These are phyloP conservation scores for Cossypha heuglini DNA, from an alignment of 2,797 vertebrate species.

Conservation along the genomic window DNA sequence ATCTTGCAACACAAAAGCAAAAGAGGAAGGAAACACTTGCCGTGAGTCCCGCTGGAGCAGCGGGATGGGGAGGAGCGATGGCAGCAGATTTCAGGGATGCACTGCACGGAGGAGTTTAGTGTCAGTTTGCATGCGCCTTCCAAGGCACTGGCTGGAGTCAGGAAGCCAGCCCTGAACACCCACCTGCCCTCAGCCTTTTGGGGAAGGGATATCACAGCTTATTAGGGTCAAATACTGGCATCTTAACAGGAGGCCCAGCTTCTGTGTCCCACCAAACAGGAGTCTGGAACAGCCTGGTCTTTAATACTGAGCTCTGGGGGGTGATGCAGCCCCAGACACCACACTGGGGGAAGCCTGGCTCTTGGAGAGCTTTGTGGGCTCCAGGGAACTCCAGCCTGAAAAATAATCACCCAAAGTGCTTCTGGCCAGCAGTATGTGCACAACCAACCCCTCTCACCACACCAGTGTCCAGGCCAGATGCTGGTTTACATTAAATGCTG, in stretches of 20 bases:
- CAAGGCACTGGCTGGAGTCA: neutral
- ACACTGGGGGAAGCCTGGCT: fast-evolving
- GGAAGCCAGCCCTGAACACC: conserved; percentile 38
- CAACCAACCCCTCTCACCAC: neutral
- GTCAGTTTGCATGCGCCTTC: neutral
- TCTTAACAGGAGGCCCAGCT: neutral
- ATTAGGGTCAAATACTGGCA: conserved; percentile 37
- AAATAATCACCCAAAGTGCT: neutral
- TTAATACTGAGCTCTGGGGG: neutral
- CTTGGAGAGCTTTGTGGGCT: neutral
- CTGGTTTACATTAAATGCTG: neutral
- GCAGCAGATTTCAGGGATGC: neutral
- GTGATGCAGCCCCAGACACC: neutral
- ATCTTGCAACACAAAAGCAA: neutral
- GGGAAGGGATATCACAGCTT: conserved; percentile 46
- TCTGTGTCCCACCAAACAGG: neutral
- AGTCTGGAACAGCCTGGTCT: neutral
- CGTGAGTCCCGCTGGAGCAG: neutral
- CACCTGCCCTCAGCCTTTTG: neutral
- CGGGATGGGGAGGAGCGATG: neutral
- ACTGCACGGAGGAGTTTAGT: neutral
- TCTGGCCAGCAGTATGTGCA: neutral
- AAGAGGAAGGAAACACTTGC: neutral
- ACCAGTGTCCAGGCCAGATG: neutral
- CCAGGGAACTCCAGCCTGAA: neutral